A percentile compares a stretch with the other conserved stretches of the same genome.
Conservation (phyloP, 2,797 vertebrate species). For the Molossus alvarezi region DNA sequence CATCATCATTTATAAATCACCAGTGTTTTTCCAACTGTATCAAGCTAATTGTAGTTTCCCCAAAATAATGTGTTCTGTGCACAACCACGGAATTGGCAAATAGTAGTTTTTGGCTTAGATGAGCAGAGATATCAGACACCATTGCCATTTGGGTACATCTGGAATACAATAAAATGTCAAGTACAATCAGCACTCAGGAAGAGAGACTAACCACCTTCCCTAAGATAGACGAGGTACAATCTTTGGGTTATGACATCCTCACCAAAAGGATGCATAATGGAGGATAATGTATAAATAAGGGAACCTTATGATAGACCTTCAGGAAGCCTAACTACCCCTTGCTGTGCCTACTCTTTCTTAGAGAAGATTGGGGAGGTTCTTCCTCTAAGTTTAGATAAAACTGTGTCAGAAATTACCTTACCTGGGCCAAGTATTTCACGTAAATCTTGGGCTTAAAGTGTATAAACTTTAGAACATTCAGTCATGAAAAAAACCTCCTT, state of each 20-base stretch:
- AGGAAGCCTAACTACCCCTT: background rate
- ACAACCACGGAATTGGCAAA: background rate
- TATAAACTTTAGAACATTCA: background rate
- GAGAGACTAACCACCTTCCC: background rate
- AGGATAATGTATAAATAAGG: background rate
- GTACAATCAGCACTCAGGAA: background rate
- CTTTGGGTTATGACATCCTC: background rate
- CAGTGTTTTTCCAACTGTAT: background rate
- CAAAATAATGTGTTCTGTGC: background rate
- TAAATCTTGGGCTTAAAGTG: slow-evolving; percentile 18
- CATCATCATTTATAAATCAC: slow-evolving; percentile 6
- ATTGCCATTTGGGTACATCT: background rate
- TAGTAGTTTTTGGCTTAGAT: background rate
- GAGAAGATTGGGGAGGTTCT: background rate
- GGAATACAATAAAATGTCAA: background rate
- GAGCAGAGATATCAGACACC: background rate
- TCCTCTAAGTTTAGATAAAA: slow-evolving; percentile 13
- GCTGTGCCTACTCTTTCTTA: background rate
- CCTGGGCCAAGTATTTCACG: background rate
- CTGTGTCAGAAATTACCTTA: background rate
- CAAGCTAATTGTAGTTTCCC: slow-evolving; percentile 5
- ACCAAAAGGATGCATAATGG: background rate
- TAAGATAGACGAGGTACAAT: background rate
- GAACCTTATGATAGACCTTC: background rate
- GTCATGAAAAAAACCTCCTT: background rate